phyloP scores from a whole-genome alignment of 2,797 vertebrate species.

The Macrochelys suwanniensis region DNA sequence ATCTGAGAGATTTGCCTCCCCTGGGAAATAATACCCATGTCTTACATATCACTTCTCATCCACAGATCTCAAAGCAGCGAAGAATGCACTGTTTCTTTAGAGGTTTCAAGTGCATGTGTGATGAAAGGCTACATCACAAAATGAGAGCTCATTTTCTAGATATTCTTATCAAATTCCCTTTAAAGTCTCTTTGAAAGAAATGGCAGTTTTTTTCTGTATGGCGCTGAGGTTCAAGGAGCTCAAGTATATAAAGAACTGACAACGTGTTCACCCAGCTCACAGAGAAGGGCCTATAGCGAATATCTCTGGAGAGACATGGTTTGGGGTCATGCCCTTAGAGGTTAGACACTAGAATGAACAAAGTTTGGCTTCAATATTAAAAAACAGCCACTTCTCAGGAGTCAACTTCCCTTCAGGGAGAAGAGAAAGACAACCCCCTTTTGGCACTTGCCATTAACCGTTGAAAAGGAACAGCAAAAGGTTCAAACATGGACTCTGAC shows the following conservation, averaged over 20 bases:
- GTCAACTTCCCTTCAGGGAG: fast-evolving
- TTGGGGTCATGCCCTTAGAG: fast-evolving
- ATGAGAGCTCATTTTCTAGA: background rate
- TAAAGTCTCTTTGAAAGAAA: background rate
- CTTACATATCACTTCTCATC: background rate
- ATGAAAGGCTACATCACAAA: fast-evolving
- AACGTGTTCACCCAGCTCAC: background rate
- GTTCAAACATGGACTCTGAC: background rate
- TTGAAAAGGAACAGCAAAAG: background rate
- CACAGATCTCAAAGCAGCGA: background rate
- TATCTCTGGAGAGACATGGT: background rate
- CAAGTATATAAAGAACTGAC: background rate
- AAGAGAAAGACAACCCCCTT: background rate
- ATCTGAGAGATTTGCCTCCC: background rate
- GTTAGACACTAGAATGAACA: background rate
- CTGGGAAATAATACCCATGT: background rate
- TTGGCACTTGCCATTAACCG: background rate
- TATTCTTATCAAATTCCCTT: background rate
- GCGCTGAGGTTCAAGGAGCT: background rate
- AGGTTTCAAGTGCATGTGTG: background rate
- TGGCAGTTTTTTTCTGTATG: background rate
- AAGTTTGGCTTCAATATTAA: background rate
- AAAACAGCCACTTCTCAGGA: background rate
- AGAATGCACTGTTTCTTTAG: background rate
- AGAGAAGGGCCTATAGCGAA: background rate